A percentile compares a stretch with the other conserved stretches of the same genome.
phyloP scores from a whole-genome alignment of 2,888 invertebrate species.

The Tineola bisselliella region DNA sequence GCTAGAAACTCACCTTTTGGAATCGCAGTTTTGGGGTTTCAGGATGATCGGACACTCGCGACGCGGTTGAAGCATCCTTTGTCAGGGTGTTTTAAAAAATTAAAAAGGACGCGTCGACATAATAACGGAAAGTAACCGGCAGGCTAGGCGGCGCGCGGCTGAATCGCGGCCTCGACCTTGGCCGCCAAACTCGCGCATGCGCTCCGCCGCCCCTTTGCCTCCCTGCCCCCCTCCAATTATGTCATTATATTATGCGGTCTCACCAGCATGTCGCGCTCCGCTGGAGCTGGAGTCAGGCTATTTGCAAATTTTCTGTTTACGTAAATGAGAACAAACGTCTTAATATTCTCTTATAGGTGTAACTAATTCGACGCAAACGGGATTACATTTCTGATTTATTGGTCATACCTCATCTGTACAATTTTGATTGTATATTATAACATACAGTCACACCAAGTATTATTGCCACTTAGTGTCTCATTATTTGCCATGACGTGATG shows the following conservation, averaged over 20 bases:
- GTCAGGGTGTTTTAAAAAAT: background rate
- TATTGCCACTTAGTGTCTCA: background rate
- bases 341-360: too few relatives aligned
- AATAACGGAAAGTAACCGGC: slow-evolving; percentile 23
- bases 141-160: slow-evolving; percentile 61
- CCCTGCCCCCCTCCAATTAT: slow-evolving; percentile 53
- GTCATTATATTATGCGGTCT: slow-evolving; percentile 47
- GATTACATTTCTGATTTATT: too few relatives aligned
- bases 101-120: background rate
- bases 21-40: background rate
- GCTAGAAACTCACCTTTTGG: background rate
- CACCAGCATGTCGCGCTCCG: slow-evolving; percentile 13
- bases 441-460: too few relatives aligned
- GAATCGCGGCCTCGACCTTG: slow-evolving; percentile 67
- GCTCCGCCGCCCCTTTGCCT: slow-evolving; percentile 41
- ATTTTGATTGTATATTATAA: too few relatives aligned
- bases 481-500: background rate
- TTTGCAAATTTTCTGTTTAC: background rate
- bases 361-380: too few relatives aligned
- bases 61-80: background rate
- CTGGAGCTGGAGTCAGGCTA: slow-evolving; percentile 11
- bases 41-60: background rate
- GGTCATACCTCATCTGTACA: too few relatives aligned
- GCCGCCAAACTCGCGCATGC: slow-evolving; percentile 67
- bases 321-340: background rate